Base-by-base conservation (phyloP, 2,797 vertebrate species). In the Anniella stebbinsi region DNA sequence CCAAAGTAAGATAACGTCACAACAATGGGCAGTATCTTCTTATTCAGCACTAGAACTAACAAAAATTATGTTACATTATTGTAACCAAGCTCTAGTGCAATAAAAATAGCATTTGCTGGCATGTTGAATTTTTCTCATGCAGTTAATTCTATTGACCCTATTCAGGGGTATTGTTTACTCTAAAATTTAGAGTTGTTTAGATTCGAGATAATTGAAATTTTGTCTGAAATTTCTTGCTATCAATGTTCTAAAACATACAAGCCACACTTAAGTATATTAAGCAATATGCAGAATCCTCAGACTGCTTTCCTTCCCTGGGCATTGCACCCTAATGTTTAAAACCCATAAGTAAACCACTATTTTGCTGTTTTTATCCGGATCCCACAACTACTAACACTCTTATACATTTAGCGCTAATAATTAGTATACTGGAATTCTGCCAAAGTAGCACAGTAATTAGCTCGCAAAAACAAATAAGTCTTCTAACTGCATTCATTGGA, bases 371-470 rank as follows among this genome's bases (percentile, higher is more conserved):
- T 91, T 80, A 51, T n/a, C 2, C 51, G 86, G 28, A 88, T 63
- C 51, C 15, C 15, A 89, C 91, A 75, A 80, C 30, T 88, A 25
- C 66, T 80, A 75, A 63, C 0, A 0, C 2, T 63, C 75, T 81
- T 72, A 54, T 0, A 0, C 1, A 73, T 72, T 87, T 84, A 82
- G 80, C 73, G 41, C 0, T 36, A 67, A 48, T 90, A 92, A 87
- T 89, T 83, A 83, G 5, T 28, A 88, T 33, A 45, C 12, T 38
- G 45, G 54, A 88, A 57, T 89, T 70, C 23, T 89, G 17, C 80
- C 57, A 93, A 89, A 89, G 86, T 38, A 89, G 36, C 78, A 73
- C 38, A 63, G 36, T 76, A 92, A 93, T 84, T 86, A 91, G 54
- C 1, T 89, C 48, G 86, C 2, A 88, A 91, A 91, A 83, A 38